Base-by-base conservation (phyloP, 2,113 vertebrate genomes). In the Bos taurus region DNA sequence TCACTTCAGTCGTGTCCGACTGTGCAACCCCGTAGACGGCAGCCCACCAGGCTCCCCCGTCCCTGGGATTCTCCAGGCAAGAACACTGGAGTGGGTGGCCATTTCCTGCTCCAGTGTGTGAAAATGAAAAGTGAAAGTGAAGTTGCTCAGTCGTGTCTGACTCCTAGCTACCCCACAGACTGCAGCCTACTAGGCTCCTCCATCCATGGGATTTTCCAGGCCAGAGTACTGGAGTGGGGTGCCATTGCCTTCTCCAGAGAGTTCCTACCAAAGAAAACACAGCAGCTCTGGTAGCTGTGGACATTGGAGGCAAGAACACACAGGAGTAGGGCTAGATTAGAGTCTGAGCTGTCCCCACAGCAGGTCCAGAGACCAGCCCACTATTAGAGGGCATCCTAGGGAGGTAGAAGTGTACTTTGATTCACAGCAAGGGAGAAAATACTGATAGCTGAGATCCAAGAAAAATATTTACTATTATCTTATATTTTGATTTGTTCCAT, bases 1-100 rank as follows among this genome's bases (percentile, higher is more conserved):
- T 30, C 2, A 7, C 13, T 62, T 62, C 60, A 62, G 60, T 62
- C 14, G 6, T 62, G 60, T 62, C 6, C 13, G 3, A 62, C 28
- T 62, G 13, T 30, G 60, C 1, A 2, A 62, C 28, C 28, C 1
- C 13, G 0, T 13, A 30, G 28, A 62, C 0, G 0, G 28, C 60
- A 62, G 60, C 60, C 28, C 60, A 30, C 60, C 60, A 62, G 60
- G 60, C 13, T 62, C 28, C 13, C 13, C 28, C 2, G 1, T 62
- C 28, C 59, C 28, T 62, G 28, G 59, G 59, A 62, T 62, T 30
- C 59, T 62, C 59, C 13, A 30, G 59, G 59, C 28, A 62, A 60
- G 59, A 62, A 6, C 15, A 30, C 28, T 30, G 59, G 28, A 30
- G 13, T 62, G 26, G 28, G 59, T 13, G 30, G 59, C 28, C 28